Percentiles rank a stretch among this genome's conserved stretches.
Conservation (phyloP, 2,113 vertebrate species). For the Chamaetylas fuelleborni region DNA sequence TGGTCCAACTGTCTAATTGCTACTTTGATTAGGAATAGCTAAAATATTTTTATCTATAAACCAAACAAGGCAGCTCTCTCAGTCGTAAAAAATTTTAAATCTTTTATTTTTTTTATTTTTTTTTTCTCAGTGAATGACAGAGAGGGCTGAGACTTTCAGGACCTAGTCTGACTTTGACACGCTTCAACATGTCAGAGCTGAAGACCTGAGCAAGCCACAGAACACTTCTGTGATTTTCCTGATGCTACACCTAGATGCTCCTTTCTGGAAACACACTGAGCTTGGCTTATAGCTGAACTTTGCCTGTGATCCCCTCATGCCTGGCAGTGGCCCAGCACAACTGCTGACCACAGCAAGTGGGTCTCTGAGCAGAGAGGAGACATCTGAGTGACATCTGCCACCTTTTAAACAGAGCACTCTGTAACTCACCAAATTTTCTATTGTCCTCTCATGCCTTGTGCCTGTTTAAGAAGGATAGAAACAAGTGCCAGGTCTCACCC, state of each 20-base stretch:
- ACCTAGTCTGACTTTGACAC: not conserved
- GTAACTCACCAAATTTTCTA: not conserved
- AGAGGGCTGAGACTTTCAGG: not conserved
- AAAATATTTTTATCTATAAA: not conserved
- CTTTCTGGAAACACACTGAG: not conserved
- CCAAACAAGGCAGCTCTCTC: not conserved
- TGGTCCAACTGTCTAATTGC: slow-evolving; percentile 6
- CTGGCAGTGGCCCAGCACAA: not conserved
- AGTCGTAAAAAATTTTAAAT: accelerated
- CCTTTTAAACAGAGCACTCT: not conserved
- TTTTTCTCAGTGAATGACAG: not conserved
- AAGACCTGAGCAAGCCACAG: not conserved
- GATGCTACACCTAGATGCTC: accelerated
- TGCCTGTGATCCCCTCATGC: accelerated
- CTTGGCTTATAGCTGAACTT: not conserved
- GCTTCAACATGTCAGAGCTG: not conserved
- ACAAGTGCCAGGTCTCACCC: not conserved
- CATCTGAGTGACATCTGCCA: not conserved
- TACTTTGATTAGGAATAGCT: not conserved
- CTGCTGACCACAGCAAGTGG: accelerated
- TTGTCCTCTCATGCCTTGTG: not conserved
- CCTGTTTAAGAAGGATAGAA: not conserved
- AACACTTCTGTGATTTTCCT: not conserved
- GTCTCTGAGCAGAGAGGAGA: not conserved
- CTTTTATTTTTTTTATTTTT: not conserved